Evolutionary conservation across 1,140 invertebrate genomes (phyloP).

Genomic region (Monomorium pharaonis): DNA sequence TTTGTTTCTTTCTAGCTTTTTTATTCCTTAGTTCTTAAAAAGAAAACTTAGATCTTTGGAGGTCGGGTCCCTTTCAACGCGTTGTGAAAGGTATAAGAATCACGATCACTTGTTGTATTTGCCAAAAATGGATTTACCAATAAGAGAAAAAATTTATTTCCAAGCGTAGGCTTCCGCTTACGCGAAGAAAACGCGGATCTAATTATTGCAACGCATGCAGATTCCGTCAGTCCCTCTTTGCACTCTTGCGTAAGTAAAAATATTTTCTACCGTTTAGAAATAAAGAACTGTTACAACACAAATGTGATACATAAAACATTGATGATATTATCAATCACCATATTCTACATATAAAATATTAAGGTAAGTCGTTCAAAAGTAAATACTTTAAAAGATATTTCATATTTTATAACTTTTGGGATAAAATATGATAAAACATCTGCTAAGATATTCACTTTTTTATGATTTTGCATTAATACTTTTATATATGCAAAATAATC

Average conservation of each 20-base stretch:
- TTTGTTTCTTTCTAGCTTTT: not conserved
- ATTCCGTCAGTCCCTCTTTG: constrained; percentile 52
- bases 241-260: constrained; percentile 58
- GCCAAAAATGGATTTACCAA: constrained; percentile 19
- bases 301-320: constrained; percentile 20
- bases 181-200: constrained; percentile 44
- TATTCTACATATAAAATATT: constrained; percentile 14
- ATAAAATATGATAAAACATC: constrained; percentile 5
- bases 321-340: constrained; percentile 13
- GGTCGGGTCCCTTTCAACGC: not conserved
- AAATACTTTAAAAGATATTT: not conserved
- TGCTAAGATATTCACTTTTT: not conserved
- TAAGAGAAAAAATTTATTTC: constrained; percentile 29
- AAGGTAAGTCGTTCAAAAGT: not conserved
- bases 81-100: constrained; percentile 33
- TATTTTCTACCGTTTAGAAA: constrained; percentile 60
- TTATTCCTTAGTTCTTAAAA: not conserved
- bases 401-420: not conserved
- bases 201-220: constrained; percentile 58
- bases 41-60: not conserved
- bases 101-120: constrained; percentile 40
- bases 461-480: not conserved
- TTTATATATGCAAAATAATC: not conserved
- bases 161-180: constrained; percentile 46
- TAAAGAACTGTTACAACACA: constrained; percentile 57